These are phyloP conservation scores for Cephalopachus bancanus DNA, from an alignment of 2,797 vertebrate species.

Conservation along the genomic window DNA sequence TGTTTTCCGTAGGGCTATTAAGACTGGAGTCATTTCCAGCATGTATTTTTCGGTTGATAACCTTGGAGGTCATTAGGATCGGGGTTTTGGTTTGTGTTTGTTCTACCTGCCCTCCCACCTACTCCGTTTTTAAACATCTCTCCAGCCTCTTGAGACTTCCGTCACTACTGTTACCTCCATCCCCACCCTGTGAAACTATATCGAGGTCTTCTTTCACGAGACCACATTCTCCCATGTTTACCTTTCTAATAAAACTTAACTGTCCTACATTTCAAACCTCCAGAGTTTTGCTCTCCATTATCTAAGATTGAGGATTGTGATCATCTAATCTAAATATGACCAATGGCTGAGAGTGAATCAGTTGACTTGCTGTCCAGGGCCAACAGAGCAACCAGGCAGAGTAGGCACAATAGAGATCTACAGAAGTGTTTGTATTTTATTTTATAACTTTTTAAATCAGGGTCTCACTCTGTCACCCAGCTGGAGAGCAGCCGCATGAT, in stretches of 20 bases:
- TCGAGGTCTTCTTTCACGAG: not conserved
- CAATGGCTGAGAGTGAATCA: not conserved
- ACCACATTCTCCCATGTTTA: not conserved
- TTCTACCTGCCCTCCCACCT: not conserved
- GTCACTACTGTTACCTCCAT: not conserved
- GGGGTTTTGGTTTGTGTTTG: not conserved
- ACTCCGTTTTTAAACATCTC: not conserved
- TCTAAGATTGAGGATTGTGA: not conserved
- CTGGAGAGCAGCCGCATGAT: too few relatives aligned
- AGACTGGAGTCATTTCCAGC: not conserved
- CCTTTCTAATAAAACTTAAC: not conserved
- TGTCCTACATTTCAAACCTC: not conserved
- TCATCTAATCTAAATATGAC: not conserved
- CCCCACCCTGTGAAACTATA: not conserved
- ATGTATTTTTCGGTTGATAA: not conserved
- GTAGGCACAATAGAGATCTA: not conserved
- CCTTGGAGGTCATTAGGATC: not conserved
- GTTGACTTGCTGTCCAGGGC: not conserved
- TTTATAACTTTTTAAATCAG: too few relatives aligned
- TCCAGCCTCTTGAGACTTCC: not conserved
- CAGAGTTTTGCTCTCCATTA: not conserved
- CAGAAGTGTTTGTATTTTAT: not conserved
- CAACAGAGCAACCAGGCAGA: not conserved
- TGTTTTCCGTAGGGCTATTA: not conserved
- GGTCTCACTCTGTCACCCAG: too few relatives aligned